A percentile compares a stretch with the other conserved stretches of the same genome.
phyloP scores from a whole-genome alignment of 35 echinoderm and acorn worm species.

The Apostichopus californicus region DNA sequence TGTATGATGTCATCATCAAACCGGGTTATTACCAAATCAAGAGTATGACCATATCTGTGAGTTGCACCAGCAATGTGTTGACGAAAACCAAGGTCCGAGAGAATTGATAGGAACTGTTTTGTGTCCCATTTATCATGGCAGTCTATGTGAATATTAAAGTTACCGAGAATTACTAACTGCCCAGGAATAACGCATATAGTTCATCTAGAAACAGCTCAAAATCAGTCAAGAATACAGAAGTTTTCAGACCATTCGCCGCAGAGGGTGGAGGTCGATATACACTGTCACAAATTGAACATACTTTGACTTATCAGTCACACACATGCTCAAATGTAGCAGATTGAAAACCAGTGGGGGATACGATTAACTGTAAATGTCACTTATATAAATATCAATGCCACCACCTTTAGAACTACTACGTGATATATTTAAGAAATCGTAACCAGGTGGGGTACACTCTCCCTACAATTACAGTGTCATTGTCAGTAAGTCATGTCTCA shows the following conservation, averaged over 20 bases:
- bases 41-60: slow-evolving; percentile 50
- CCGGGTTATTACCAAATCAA: slow-evolving; percentile 51
- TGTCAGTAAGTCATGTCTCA: slow-evolving; percentile 48
- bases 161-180: slow-evolving; percentile 56
- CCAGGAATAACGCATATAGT: background rate
- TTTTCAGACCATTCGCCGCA: slow-evolving; percentile 12
- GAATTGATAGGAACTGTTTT: slow-evolving; percentile 33
- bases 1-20: background rate
- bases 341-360: too few species aligned
- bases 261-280: slow-evolving; percentile 64
- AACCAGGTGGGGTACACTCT: slow-evolving; percentile 46
- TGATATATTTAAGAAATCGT: background rate
- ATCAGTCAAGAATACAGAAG: slow-evolving; percentile 48
- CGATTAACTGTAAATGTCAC: too few species aligned
- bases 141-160: slow-evolving; percentile 76
- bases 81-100: background rate
- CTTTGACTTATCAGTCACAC: slow-evolving; percentile 30
- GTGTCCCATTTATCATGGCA: slow-evolving; percentile 51
- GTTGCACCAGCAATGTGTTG: slow-evolving; percentile 61
- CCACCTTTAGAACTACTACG: too few species aligned
- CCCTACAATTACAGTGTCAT: slow-evolving; percentile 47
- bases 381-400: too few species aligned
- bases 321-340: background rate
- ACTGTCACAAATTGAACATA: slow-evolving; percentile 41
- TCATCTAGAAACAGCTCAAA: slow-evolving; percentile 52